Evolutionary conservation across 2,888 invertebrate species (phyloP), one percentile per base, ranked within the genome.

Genomic region (Conus canariensis): DNA sequence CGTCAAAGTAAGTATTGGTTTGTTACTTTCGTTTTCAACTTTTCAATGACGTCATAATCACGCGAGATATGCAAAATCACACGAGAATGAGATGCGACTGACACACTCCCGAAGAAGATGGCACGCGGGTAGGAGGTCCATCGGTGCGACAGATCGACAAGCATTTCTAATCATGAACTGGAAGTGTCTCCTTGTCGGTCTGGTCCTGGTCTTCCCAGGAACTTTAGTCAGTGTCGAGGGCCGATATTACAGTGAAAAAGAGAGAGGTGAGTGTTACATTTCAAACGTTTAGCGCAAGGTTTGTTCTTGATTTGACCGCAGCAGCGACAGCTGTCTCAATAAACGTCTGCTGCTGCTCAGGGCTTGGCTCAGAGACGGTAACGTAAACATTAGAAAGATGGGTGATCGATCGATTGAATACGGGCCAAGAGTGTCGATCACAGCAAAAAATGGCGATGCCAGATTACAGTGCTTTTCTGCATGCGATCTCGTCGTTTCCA

Each of bases 41-140:
- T 92, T 91, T 90, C 91, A 86, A 74, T 92, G 91, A 92, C 92
- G 92, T 92, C 91, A 91, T 77, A 6, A 67, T 85, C 90, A 80
- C 90, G 88, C 90, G 89, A 82, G 64, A 70, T 59, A n/a, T n/a
- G 67, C 87, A 90, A 88, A 89, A 77, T n/a, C 56, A 67, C 85
- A 74, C 91, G 91, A 90, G 91, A 89, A 89, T 89, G 85, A 89
- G 87, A 90, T 90, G 90, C 80, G 90, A 90, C 85, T 90, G 87
- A 86, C 77, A 74, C 80, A 77, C 85, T 85, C 80, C 87, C 58
- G 89, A 89, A 45, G 89, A 89, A 89, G 89, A 89, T 89, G 89
- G 89, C 89, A 59, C 83, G 85, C 70, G 89, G 89, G 70, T 89
- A 85, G 83, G 59, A 85, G 74, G 58, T 85, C 74, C 58, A 9